These are phyloP conservation scores for Seriola aureovittata DNA, from an alignment of 2,113 vertebrate genomes.

Conservation along the genomic window DNA sequence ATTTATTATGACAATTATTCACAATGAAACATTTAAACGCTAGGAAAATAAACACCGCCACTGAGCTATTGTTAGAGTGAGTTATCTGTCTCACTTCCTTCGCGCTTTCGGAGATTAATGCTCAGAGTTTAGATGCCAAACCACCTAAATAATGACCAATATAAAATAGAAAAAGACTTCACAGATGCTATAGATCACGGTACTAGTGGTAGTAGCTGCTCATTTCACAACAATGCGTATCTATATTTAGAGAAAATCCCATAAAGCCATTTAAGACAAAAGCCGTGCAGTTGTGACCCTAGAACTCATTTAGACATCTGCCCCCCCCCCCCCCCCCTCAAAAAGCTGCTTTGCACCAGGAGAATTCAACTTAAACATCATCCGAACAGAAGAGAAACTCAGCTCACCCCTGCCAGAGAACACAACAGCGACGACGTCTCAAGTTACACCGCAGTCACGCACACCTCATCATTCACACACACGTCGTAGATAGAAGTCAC, in stretches of 20 bases:
- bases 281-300: constrained; percentile 12
- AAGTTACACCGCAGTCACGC: constrained; percentile 10
- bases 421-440: constrained; percentile 32
- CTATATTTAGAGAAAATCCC: constrained; percentile 23
- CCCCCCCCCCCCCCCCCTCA: too few relatives aligned
- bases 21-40: constrained; percentile 30
- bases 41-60: constrained; percentile 16
- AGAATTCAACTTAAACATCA: constrained; percentile 57
- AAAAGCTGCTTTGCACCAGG: constrained; percentile 7
- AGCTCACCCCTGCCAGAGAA: constrained; percentile 20
- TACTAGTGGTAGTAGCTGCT: not conserved
- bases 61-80: constrained; percentile 10
- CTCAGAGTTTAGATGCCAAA: not conserved
- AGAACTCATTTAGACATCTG: constrained; percentile 7
- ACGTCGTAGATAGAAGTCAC: not conserved
- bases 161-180: constrained; percentile 31
- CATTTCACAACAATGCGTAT: not conserved
- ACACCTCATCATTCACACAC: constrained; percentile 29
- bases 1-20: constrained; percentile 35
- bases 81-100: constrained; percentile 32
- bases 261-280: constrained; percentile 23
- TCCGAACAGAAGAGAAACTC: constrained; percentile 21
- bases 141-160: constrained; percentile 18
- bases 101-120: constrained; percentile 41
- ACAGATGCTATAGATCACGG: not conserved